phyloP scores from a whole-genome alignment of 2,888 invertebrate species.

The Chalcosyrphus nemorum region DNA sequence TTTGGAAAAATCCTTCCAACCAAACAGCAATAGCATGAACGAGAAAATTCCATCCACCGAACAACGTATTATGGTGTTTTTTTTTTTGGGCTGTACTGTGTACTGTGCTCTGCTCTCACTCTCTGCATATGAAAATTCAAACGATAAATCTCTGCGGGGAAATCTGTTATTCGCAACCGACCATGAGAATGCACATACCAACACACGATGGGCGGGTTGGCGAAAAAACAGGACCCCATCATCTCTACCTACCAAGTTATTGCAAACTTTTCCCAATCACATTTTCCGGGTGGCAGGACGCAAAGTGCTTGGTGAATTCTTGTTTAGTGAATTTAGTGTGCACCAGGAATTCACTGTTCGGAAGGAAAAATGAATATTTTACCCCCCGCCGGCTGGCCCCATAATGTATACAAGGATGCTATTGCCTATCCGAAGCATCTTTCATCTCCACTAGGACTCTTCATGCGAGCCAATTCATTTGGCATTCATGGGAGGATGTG shows the following conservation, averaged over 20 bases:
- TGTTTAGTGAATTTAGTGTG: conserved; percentile 73
- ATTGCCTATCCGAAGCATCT: conserved; percentile 9
- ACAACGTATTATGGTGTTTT: conserved; percentile 16
- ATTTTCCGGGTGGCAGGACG: conserved; percentile 69
- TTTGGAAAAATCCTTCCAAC: conserved; percentile 29
- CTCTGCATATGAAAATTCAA: conserved; percentile 23
- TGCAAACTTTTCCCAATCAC: conserved; percentile 69
- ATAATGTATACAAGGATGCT: background rate
- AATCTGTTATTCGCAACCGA: conserved; percentile 68
- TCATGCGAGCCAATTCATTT: conserved; percentile 61
- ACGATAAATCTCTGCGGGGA: conserved; percentile 68
- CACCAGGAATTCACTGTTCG: conserved; percentile 63
- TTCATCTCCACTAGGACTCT: background rate
- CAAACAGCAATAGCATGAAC: conserved; percentile 25
- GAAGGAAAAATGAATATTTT: conserved; percentile 58
- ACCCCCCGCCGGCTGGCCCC: conserved; percentile 31
- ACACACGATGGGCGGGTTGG: conserved; percentile 41
- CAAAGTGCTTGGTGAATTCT: conserved; percentile 62
- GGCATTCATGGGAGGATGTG: conserved; percentile 67
- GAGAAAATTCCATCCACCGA: conserved; percentile 20
- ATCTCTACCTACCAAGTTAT: background rate
- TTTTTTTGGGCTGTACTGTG: conserved; percentile 31
- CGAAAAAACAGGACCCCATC: background rate
- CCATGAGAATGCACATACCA: conserved; percentile 68
- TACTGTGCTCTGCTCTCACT: background rate